Percentiles rank a stretch among this genome's conserved stretches.
phyloP scores from a whole-genome alignment of 2,888 invertebrate species.

The Mechanitis mazaeus region DNA sequence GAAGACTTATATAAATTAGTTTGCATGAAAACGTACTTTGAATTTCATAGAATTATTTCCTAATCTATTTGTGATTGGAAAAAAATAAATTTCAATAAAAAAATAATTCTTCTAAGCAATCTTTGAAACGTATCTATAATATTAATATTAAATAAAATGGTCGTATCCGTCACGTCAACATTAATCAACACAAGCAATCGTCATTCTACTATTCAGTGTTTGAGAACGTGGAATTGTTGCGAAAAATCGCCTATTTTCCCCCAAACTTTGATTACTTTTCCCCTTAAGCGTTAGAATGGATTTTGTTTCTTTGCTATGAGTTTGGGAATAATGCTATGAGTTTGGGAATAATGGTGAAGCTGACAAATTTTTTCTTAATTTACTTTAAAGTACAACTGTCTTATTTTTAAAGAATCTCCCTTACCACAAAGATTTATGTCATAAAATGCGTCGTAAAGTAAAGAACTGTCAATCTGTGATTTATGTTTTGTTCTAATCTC shows the following conservation, averaged over 20 bases:
- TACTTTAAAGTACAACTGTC: neutral
- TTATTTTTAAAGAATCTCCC: neutral
- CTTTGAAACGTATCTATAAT: neutral
- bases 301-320: slow-evolving; percentile 23
- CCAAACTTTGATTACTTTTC: slow-evolving; percentile 33
- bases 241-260: slow-evolving; percentile 28
- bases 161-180: neutral
- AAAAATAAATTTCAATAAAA: no score
- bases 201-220: slow-evolving; percentile 12
- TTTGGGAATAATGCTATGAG: neutral
- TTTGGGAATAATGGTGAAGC: slow-evolving; percentile 2
- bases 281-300: slow-evolving; percentile 19
- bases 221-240: slow-evolving; percentile 21
- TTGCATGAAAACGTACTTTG: no score
- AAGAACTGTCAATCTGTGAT: no score
- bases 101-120: neutral
- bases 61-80: no score
- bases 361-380: neutral
- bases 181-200: slow-evolving; percentile 7
- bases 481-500: no score
- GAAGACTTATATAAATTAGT: no score
- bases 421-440: no score
- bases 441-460: no score
- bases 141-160: neutral
- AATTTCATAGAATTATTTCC: no score